These are phyloP conservation scores for Halichoerus grypus DNA, from an alignment of 2,113 vertebrate species.

Conservation along the genomic window DNA sequence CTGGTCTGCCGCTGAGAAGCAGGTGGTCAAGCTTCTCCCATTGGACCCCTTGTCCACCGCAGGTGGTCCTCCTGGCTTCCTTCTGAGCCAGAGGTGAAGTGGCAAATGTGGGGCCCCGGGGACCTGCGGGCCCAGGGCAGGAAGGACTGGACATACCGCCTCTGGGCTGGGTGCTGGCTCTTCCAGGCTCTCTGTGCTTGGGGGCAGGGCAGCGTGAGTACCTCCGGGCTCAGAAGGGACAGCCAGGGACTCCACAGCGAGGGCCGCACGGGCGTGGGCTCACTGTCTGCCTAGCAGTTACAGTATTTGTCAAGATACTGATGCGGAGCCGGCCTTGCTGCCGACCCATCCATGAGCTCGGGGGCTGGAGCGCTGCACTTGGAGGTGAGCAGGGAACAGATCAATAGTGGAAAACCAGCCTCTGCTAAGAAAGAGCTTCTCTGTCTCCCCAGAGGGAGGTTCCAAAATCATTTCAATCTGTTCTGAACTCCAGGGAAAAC, in stretches of 20 bases:
- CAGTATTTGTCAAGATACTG: slow-evolving; percentile 59
- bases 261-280: not conserved
- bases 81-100: not conserved
- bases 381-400: fast-evolving
- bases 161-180: fast-evolving
- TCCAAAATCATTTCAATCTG: slow-evolving; percentile 9
- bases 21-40: fast-evolving
- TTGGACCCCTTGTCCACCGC: fast-evolving
- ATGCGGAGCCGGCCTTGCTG: not conserved
- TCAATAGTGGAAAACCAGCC: slow-evolving; percentile 54
- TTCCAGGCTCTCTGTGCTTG: not conserved
- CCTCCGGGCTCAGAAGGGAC: not conserved
- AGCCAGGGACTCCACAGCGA: fast-evolving
- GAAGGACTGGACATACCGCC: fast-evolving
- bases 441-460: not conserved
- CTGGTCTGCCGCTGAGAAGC: not conserved
- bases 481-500: slow-evolving; percentile 37
- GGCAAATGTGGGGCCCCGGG: fast-evolving
- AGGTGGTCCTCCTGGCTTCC: fast-evolving
- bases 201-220: not conserved
- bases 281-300: fast-evolving
- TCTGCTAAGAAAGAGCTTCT: not conserved
- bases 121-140: fast-evolving
- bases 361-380: fast-evolving
- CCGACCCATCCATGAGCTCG: not conserved